Evolutionary conservation across 2,888 invertebrate genomes (phyloP), one percentile per base, ranked within the genome.

Genomic region (Netelia fuscicornis): DNA sequence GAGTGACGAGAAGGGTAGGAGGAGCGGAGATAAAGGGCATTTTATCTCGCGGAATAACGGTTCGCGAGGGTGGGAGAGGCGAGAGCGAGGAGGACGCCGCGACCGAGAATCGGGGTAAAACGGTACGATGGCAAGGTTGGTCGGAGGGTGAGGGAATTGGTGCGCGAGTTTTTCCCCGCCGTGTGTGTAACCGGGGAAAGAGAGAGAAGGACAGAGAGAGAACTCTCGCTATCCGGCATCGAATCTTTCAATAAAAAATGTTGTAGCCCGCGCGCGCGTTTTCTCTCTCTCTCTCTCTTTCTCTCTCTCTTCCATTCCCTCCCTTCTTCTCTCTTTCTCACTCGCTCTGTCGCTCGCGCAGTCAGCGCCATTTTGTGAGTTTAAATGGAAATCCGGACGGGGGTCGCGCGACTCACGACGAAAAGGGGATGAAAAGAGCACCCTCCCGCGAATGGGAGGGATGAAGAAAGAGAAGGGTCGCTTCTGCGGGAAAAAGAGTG

Each of bases 171-270:
- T 83, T 80, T 54, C 54, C 68, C 17, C 67, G 58, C 20, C 70
- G 64, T 64, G 42, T 56, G 70, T 64, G 64, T 56, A 54, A 54
- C 58, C 11, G 1, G 17, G 23, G 56, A 23, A 30, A 65, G 42
- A 65, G 37, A 65, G 37, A 65, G 42, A 65, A 25, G 17, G 42
- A 54, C 42, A 42, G 79, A 42, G 42, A 23, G 64, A 23, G 56
- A 13, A 60, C 85, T 86, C 84, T 79, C 88, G 89, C 90, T 93
- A 93, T 93, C 93, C 89, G 68, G 89, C 91, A 91, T 92, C 92
- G 92, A 93, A 93, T 93, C 93, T 93, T 93, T 93, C 93, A 93
- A 93, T 93, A 93, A 93, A 93, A 93, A 93, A 93, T 93, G 93
- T 93, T 93, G 93, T 92, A 93, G 93, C 88, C 85, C 80, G 30